Evolutionary conservation across 2,888 invertebrate species (phyloP).

Genomic region (Dorcus hopei): DNA sequence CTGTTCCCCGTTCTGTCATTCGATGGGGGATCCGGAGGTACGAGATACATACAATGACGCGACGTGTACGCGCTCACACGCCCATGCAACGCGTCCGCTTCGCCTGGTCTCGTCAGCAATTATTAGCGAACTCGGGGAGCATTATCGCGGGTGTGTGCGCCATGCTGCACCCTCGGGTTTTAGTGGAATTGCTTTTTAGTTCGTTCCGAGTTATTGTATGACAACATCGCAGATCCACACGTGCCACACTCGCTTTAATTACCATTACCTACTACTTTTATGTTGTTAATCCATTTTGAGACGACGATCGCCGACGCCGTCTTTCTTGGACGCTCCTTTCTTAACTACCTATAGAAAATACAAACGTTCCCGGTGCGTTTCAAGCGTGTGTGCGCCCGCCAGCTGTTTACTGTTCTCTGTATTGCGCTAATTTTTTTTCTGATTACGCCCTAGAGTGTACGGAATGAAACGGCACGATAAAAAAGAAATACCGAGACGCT

Average conservation of each 20-base stretch:
- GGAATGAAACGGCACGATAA: too few species aligned
- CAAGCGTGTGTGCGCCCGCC: too few species aligned
- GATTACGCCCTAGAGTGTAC: too few species aligned
- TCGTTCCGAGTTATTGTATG: conserved; percentile 39
- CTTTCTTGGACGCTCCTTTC: too few species aligned
- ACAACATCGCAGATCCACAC: conserved; percentile 36
- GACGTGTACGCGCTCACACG: conserved; percentile 2
- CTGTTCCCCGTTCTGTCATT: neutral
- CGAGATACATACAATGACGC: conserved; percentile 1
- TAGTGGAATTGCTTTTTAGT: conserved; percentile 45
- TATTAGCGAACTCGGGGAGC: conserved; percentile 39
- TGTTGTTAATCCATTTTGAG: conserved; percentile 43
- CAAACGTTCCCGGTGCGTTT: too few species aligned
- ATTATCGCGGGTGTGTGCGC: conserved; percentile 31
- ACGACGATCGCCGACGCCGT: too few species aligned
- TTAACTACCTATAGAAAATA: too few species aligned
- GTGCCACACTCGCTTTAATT: conserved; percentile 42
- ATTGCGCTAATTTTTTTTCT: too few species aligned
- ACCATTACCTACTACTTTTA: conserved; percentile 45
- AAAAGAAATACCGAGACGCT: too few species aligned
- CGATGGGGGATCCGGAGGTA: neutral
- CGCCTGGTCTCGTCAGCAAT: conserved; percentile 35
- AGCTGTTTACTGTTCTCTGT: too few species aligned
- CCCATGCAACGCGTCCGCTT: conserved; percentile 16
- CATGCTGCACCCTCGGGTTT: conserved; percentile 36